phyloP scores from a whole-genome alignment of 2,113 vertebrate species.

The Chrysemys picta region DNA sequence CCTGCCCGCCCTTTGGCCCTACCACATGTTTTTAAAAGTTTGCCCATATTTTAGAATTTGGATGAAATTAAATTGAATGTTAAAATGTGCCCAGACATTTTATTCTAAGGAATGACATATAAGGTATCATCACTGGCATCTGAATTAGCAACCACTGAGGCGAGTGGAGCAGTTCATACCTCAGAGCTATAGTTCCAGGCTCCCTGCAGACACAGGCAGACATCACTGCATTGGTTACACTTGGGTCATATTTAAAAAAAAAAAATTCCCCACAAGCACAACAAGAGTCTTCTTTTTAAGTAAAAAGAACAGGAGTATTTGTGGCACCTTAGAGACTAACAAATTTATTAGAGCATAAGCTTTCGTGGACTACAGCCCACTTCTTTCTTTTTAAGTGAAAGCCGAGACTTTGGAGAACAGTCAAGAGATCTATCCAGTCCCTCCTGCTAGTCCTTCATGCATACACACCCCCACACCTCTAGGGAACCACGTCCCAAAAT shows the following conservation, averaged over 20 bases:
- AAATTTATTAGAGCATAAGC: too few species aligned
- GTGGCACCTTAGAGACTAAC: too few species aligned
- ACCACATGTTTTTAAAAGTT: background rate
- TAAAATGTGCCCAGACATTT: background rate
- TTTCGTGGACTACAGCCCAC: too few species aligned
- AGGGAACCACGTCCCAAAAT: background rate
- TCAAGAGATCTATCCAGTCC: background rate
- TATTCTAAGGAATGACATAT: background rate
- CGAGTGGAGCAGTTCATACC: background rate
- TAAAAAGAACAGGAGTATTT: too few species aligned
- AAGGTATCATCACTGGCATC: background rate
- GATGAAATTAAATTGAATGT: background rate
- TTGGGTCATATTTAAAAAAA: background rate
- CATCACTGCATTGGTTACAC: background rate
- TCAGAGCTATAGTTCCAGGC: background rate
- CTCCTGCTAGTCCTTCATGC: background rate
- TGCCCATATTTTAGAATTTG: accelerated
- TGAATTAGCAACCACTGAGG: background rate
- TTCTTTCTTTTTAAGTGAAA: background rate
- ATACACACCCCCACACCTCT: background rate
- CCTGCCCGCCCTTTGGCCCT: accelerated
- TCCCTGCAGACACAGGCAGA: background rate
- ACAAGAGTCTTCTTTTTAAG: background rate
- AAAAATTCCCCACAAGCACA: background rate
- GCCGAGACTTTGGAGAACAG: background rate